These are phyloP conservation scores for Pyralis farinalis DNA, from an alignment of 2,888 invertebrate genomes.

Conservation along the genomic window DNA sequence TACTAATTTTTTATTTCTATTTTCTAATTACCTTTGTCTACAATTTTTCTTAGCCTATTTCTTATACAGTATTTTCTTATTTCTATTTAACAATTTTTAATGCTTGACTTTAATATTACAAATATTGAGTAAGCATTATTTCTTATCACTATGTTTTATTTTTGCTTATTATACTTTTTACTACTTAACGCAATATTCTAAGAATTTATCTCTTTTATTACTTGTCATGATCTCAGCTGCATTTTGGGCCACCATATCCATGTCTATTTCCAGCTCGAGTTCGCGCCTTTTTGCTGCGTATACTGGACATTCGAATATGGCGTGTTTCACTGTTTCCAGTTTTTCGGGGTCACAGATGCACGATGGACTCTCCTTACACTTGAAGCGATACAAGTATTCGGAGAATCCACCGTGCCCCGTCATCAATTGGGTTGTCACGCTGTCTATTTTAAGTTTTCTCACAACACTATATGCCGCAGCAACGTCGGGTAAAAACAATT, in stretches of 20 bases:
- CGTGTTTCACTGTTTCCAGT: neutral
- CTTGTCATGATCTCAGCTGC: neutral
- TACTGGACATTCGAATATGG: neutral
- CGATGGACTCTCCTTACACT: neutral
- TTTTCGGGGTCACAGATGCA: neutral
- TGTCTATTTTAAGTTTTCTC: neutral
- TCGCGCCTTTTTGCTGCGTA: no score
- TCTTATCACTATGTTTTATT: no score
- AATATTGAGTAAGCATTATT: no score
- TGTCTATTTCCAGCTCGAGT: no score
- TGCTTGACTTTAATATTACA: no score
- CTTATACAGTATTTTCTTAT: no score
- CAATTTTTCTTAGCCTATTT: no score
- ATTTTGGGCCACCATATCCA: neutral
- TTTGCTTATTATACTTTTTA: neutral
- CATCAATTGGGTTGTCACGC: neutral
- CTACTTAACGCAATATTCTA: neutral
- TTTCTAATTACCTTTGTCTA: no score
- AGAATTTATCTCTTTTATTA: neutral
- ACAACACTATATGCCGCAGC: neutral
- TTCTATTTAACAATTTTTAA: neutral
- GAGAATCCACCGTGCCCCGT: neutral
- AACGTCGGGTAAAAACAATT: conserved; percentile 14
- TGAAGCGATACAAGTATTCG: neutral
- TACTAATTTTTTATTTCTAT: no score